Base-by-base conservation (phyloP, 2,797 vertebrate genomes). In the Alosa sapidissima region DNA sequence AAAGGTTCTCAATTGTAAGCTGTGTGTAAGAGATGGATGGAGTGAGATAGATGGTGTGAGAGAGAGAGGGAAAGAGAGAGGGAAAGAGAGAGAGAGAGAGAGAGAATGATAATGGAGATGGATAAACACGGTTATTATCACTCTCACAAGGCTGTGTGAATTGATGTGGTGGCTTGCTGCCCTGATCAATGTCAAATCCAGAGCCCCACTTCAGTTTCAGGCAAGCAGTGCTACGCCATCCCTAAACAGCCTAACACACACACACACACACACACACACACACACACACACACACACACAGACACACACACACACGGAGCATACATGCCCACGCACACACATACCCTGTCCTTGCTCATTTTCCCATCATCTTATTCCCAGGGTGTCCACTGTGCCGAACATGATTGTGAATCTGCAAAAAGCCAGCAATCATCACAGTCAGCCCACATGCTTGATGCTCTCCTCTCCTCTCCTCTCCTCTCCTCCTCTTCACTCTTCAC, bases 51-150 rank as follows among this genome's bases (percentile, higher is more conserved):
- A 62, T 9, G 13, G 72, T 19, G 16, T 78, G 51, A 51, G 14
- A 14, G 28, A 24, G 21, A 81, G 47, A 87, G 68, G 60, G 52
- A 45, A 82, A 36, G 58, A 75, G 28, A 54, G 58, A 62, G n/a
- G 24, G 13, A 62, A 13, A 82, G 33, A 24, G 21, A 33, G 81
- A 51, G 49, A 51, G 81, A 48, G 14, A 28, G n/a, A 65, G 58
- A 62, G n/a, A 24, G 13, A 62, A n/a, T 81, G 33, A 24, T 4
- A n/a, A 14, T 6, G 14, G 52, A 5, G 45, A 21, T 41, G 68
- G 33, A 45, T 75, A 75, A 75, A 45, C 68, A 36, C 36, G 41
- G 68, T 75, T 28, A 6, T 75, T 75, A 75, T 41, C 10, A 21
- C 55, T 58, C 55, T 21, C 36, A 19, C 5, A 13, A n/a, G 55